Conservation (phyloP, 30 jellyfish, hydroid and myxozoan species). For the Phacellophora camtschatica region DNA sequence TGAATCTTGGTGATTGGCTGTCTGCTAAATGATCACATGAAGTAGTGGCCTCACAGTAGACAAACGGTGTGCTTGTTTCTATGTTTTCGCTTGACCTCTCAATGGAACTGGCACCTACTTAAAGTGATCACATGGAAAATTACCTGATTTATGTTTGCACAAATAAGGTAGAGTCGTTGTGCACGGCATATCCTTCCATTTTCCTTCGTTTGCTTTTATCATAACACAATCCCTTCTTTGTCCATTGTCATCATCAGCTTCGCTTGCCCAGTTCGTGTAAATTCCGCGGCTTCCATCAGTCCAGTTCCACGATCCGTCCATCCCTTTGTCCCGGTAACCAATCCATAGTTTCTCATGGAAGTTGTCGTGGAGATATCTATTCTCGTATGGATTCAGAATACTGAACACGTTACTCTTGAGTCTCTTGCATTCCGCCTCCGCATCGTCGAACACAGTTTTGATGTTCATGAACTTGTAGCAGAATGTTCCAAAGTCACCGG, state of each 20-base stretch:
- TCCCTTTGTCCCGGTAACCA: constrained; percentile 89
- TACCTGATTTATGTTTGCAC: constrained; percentile 82
- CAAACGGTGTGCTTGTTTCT: too few relatives aligned
- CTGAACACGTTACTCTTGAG: constrained; percentile 83
- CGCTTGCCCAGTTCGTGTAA: constrained; percentile 94
- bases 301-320: constrained; percentile 97
- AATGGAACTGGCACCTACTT: too few relatives aligned
- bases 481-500: constrained; percentile 97
- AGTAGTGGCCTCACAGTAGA: too few relatives aligned
- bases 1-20: too few relatives aligned
- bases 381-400: constrained; percentile 90
- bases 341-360: constrained; percentile 91
- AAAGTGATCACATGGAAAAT: too few relatives aligned
- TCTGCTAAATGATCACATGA: too few relatives aligned
- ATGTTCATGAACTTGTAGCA: constrained; percentile 87
- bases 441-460: constrained; percentile 88
- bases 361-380: constrained; percentile 87
- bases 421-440: constrained; percentile 80
- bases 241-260: constrained; percentile 74
- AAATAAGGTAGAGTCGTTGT: constrained; percentile 50
- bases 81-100: too few relatives aligned
- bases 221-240: constrained; percentile 88
- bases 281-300: constrained; percentile 86
- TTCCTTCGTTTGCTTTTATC: constrained; percentile 73
- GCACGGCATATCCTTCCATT: constrained; percentile 95